Evolutionary conservation across 2,888 invertebrate genomes (phyloP).

Genomic region (Dione juno): DNA sequence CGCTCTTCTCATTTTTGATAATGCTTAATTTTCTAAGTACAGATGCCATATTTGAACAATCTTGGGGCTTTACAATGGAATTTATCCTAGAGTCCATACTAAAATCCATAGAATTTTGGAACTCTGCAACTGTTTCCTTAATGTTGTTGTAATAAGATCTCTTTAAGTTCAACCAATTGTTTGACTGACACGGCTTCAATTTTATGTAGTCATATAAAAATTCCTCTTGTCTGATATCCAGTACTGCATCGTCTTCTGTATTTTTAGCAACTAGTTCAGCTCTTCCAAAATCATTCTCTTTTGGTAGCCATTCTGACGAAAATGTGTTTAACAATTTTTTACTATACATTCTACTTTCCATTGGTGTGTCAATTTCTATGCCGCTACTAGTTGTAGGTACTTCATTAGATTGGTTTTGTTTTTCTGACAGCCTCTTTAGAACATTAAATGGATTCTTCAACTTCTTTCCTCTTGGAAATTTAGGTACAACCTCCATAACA

Average conservation of each 20-base stretch:
- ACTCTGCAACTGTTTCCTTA: slow-evolving; percentile 56
- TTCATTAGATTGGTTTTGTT: slow-evolving; percentile 43
- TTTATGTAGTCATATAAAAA: slow-evolving; percentile 63
- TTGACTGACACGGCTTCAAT: slow-evolving; percentile 52
- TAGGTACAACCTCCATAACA: slow-evolving; percentile 53
- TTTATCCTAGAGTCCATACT: slow-evolving; percentile 40
- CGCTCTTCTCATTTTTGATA: slow-evolving; percentile 56
- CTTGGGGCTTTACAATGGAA: slow-evolving; percentile 59
- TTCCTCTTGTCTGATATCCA: slow-evolving; percentile 57
- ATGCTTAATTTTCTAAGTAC: slow-evolving; percentile 68
- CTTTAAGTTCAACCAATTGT: slow-evolving; percentile 70
- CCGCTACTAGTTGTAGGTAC: slow-evolving; percentile 39
- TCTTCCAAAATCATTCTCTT: slow-evolving; percentile 66
- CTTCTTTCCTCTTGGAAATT: slow-evolving; percentile 55
- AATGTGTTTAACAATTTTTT: slow-evolving; percentile 52
- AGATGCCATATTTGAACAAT: slow-evolving; percentile 59
- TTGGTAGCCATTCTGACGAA: slow-evolving; percentile 62
- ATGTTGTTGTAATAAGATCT: slow-evolving; percentile 61
- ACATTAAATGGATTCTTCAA: slow-evolving; percentile 72
- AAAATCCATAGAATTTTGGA: slow-evolving; percentile 47
- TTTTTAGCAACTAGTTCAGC: slow-evolving; percentile 57
- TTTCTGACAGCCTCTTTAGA: slow-evolving; percentile 61
- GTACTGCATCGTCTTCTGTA: slow-evolving; percentile 46
- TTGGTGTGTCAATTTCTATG: slow-evolving; percentile 26
- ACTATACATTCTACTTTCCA: slow-evolving; percentile 47